Evolutionary conservation across 1,140 invertebrate species (phyloP), one percentile per base, ranked within the genome.

Genomic region (Saccostrea cuccullata): DNA sequence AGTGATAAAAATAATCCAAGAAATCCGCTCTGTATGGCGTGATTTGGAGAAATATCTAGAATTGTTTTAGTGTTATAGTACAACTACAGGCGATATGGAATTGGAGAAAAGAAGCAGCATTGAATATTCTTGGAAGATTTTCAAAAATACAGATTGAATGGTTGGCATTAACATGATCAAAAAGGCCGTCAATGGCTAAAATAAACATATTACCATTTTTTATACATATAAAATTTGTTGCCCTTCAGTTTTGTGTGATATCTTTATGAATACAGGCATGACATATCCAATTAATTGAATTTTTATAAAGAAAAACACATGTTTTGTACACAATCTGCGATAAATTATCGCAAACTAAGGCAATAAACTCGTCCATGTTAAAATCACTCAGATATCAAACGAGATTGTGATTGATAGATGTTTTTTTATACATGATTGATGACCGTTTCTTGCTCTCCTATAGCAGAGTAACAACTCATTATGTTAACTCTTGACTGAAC

Each of bases 221-320:
- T n/a, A n/a, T 77, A 30, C 30, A 77, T 77, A 30, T 77, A 26
- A 36, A 77, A 77, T 77, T 77, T 77, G 70, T 77, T 77, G 70
- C 70, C 70, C 70, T 17, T 23, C 15, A 77, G 70, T 26, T 23
- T 30, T 11, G 30, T 30, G 15, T 30, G 70, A 77, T 77, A 30
- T 77, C 30, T 77, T 36, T 77, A 77, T 77, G 30, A 77, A 77
- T 77, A 30, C 70, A 77, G 13, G 70, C 70, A 13, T 77, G 70
- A 77, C 70, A 77, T 23, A 77, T 77, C 70, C 70, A 77, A 77
- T 77, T 77, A 30, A 77, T 30, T 36, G 70, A 77, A 77, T 77
- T 77, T 36, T 77, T 13, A 77, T 77, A 26, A 26, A 77, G 70
- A 26, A 36, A 77, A 77, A 77, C 70, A 77, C 70, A 36, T 77